Base-by-base conservation (phyloP, 2,888 invertebrate species). In the Tenthredo livida region DNA sequence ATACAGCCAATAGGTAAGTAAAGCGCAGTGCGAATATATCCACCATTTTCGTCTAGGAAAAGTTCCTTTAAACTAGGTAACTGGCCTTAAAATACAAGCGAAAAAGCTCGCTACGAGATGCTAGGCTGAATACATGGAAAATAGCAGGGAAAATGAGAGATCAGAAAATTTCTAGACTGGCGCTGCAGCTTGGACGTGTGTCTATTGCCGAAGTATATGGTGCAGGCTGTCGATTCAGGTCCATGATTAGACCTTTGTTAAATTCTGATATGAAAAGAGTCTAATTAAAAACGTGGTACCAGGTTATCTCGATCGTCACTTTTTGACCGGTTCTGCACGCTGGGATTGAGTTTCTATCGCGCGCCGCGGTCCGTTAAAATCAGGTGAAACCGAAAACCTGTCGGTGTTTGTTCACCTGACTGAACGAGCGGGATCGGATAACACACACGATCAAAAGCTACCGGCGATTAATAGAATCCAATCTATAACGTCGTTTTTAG, bases 41-140 rank as follows among this genome's bases (percentile, higher is more conserved):
- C 75, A 15, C 10, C 67, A 77, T 70, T 83, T 85, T 85, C 47
- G 29, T 17, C 40, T 21, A 21, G 61, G 37, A 25, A 80, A n/a
- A 21, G 54, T 43, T 65, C 84, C 84, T 86, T 86, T 82, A 85
- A 85, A 73, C 77, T 86, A 84, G 72, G 85, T 87, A 88, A 87
- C 85, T 85, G 82, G 85, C 67, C 82, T 86, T 86, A 78, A 84
- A 86, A 87, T 85, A 85, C 77, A 80, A 67, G 43, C 47, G 47
- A 37, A 80, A 80, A 61, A 21, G 37, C 29, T 50, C 33, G 33
- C 58, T 61, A 17, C 37, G 29, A 25, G 33, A 77, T 50, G 43
- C 43, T 47, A 77, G 25, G 17, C 77, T 54, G 12, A 0, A 12
- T 29, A 17, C 15, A 15, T 25, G 15, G 29, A 50, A 5, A 77